These are phyloP conservation scores for Phrynocephalus versicolor DNA, from an alignment of 2,113 vertebrate genomes.

Conservation along the genomic window DNA sequence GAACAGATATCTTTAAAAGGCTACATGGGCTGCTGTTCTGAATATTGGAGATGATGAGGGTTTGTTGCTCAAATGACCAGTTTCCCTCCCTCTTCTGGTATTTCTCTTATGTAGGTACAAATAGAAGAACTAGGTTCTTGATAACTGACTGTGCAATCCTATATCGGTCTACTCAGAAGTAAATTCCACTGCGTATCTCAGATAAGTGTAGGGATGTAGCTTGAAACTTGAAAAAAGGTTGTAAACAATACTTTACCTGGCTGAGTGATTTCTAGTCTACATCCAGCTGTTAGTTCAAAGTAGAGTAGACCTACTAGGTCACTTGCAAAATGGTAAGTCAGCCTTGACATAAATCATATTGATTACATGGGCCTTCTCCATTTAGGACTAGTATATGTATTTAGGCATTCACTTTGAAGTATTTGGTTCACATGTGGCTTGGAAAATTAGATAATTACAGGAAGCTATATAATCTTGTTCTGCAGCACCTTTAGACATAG, in stretches of 20 bases:
- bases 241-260: not conserved
- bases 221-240: not conserved
- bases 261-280: not conserved
- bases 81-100: not conserved
- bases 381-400: too few relatives aligned
- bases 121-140: not conserved
- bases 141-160: too few relatives aligned
- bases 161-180: not conserved
- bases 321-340: too few relatives aligned
- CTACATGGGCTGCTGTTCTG: slow-evolving; percentile 3
- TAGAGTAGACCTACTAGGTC: too few relatives aligned
- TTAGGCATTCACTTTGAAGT: not conserved
- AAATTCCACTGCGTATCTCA: not conserved
- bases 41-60: not conserved
- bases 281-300: too few relatives aligned
- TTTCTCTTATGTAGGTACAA: slow-evolving; percentile 14
- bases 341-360: too few relatives aligned
- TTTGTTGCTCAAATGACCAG: not conserved
- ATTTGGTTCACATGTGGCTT: not conserved
- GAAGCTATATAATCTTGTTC: not conserved
- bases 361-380: too few relatives aligned
- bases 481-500: not conserved
- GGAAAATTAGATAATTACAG: not conserved
- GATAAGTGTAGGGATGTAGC: not conserved
- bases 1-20: not conserved